These are phyloP conservation scores for Amphiduros pacificus DNA, from an alignment of 2,888 invertebrate species.

Conservation along the genomic window DNA sequence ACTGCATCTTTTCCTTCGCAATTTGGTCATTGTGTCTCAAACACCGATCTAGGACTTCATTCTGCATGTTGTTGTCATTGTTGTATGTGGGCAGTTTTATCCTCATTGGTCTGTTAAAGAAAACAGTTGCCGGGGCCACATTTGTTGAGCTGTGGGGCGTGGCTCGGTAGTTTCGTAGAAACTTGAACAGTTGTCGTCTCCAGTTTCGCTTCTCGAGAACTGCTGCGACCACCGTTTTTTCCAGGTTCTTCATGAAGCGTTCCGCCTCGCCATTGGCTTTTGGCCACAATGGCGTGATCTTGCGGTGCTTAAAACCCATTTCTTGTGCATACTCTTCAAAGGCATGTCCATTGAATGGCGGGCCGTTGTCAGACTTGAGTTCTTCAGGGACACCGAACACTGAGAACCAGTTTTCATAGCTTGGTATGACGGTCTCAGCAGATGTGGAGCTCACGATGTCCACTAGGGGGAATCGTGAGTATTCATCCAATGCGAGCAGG, in stretches of 20 bases:
- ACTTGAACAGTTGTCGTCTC: not conserved
- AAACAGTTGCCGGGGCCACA: no score
- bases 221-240: not conserved
- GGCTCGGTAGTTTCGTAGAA: not conserved
- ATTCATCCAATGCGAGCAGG: slow-evolving; percentile 14
- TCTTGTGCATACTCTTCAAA: not conserved
- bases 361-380: slow-evolving; percentile 13
- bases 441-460: not conserved
- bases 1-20: no score
- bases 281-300: slow-evolving; percentile 6
- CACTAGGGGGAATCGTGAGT: slow-evolving; percentile 14
- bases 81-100: no score
- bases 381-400: slow-evolving; percentile 6
- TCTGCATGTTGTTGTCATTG: no score
- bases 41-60: no score
- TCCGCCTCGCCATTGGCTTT: slow-evolving; percentile 16
- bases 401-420: slow-evolving; percentile 2
- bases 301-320: not conserved
- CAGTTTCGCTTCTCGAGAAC: slow-evolving; percentile 1
- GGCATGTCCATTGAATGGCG: slow-evolving; percentile 5
- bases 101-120: no score
- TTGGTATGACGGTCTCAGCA: not conserved
- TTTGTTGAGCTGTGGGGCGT: slow-evolving; percentile 11
- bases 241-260: not conserved
- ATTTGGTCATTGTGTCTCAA: no score